Evolutionary conservation across 2,888 invertebrate species (phyloP), one percentile per base, ranked within the genome.

Genomic region (Tetragonula carbonaria): DNA sequence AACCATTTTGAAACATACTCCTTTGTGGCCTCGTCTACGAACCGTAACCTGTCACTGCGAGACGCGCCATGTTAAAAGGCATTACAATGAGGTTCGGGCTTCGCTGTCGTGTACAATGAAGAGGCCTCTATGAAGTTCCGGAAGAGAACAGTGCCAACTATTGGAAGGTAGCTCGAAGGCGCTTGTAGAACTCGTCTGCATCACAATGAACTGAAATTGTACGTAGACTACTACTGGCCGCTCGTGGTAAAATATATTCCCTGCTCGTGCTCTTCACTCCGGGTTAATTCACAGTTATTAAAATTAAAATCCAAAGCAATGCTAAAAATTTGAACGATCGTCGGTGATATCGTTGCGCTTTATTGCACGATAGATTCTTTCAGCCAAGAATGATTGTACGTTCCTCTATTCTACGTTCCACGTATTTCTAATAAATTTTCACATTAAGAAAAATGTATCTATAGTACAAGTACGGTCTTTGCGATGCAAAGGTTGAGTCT

Each of bases 1-100:
- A 73, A 80, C 55, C 88, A 76, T 86, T 88, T 80, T 78, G 71
- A 88, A 87, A 86, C 59, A 72, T 84, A 84, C 74, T 28, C 81
- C 75, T 88, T 88, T 88, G 73, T 80, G 23, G 38, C 62, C 62
- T 65, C 63, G 66, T 79, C 65, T 73, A 77, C 74, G 57, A 45
- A 65, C 70, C 23, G 57, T 72, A 16, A 62, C 53, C 74, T 80
- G 77, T 73, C 79, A 75, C 38, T 57, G 71, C 63, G 78, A 66
- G 78, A 76, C 76, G 55, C 57, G 70, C 76, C 38, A 76, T 23
- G 86, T 79, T 75, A 78, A 80, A 79, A 79, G 13, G 62, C 62
- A 73, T 80, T 67, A 86, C 84, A 88, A 87, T 80, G 73, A 73
- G 75, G 67, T 82, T 75, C 84, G 50, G 51, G 70, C 67, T 78